Conservation (phyloP, 2,797 vertebrate species). For the Petrocephalus schoutedeni region DNA sequence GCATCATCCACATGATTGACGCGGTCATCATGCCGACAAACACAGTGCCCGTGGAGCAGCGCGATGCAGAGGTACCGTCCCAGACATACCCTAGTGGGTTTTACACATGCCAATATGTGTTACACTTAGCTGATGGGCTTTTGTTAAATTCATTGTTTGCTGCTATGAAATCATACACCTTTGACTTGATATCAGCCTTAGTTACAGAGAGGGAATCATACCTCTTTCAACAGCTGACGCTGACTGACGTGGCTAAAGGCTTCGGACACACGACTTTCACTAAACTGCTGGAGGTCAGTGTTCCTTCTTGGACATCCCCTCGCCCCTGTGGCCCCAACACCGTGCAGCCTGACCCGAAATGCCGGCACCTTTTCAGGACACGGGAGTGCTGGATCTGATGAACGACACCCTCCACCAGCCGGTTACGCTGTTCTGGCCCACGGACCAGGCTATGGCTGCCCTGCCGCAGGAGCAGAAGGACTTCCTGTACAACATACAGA, state of each 20-base stretch:
- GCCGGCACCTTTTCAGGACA: slow-evolving; percentile 62
- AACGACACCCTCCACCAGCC: slow-evolving; percentile 66
- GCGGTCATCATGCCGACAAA: slow-evolving; percentile 63
- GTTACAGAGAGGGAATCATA: neutral
- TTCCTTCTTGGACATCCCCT: neutral
- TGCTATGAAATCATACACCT: neutral
- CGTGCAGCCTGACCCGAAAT: neutral
- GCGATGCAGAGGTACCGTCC: neutral
- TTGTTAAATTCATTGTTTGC: neutral
- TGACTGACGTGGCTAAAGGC: slow-evolving; percentile 65
- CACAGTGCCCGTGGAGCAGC: slow-evolving; percentile 41
- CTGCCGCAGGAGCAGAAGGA: slow-evolving; percentile 72
- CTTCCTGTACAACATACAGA: slow-evolving; percentile 72
- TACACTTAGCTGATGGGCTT: neutral
- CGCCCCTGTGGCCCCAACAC: neutral
- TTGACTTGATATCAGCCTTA: neutral
- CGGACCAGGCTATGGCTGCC: slow-evolving; percentile 66
- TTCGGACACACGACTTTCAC: slow-evolving; percentile 73
- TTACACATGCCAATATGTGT: neutral
- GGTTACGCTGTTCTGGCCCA: slow-evolving; percentile 80
- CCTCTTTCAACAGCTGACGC: slow-evolving; percentile 59
- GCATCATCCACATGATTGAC: slow-evolving; percentile 79
- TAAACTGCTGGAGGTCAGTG: slow-evolving; percentile 75
- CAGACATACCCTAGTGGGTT: neutral
- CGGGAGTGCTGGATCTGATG: slow-evolving; percentile 64